phyloP scores from a whole-genome alignment of 2,113 vertebrate species.

The Malurus melanocephalus region DNA sequence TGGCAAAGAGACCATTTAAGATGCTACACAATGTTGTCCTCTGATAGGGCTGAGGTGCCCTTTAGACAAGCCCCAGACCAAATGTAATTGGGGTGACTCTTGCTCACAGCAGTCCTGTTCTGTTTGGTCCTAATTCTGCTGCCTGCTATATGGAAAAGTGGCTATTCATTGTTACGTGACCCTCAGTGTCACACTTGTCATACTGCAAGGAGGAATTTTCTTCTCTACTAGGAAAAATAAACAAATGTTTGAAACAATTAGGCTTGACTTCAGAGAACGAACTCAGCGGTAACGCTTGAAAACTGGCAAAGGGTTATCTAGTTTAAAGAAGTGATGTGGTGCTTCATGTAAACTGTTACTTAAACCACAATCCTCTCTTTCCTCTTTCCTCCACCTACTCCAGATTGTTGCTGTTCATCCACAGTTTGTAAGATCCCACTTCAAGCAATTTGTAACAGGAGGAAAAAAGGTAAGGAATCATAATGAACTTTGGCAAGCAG shows the following conservation, averaged over 20 bases:
- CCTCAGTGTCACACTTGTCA: background rate
- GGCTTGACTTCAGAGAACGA: background rate
- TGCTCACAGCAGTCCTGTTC: background rate
- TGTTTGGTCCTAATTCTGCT: background rate
- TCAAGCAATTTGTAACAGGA: constrained; percentile 96
- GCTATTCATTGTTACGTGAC: background rate
- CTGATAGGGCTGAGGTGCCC: background rate
- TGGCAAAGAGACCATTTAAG: background rate
- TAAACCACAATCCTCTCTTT: background rate
- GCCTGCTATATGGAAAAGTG: background rate
- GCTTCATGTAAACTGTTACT: background rate
- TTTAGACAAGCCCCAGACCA: background rate
- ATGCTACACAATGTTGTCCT: background rate
- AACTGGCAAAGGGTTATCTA: background rate
- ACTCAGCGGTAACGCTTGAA: background rate
- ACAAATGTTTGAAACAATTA: background rate
- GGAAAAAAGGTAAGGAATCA: constrained; percentile 88
- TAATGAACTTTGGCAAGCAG: background rate
- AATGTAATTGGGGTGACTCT: background rate
- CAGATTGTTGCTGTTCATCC: constrained; percentile 90
- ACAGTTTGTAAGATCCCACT: constrained; percentile 89
- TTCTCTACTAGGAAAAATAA: background rate
- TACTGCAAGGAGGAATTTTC: background rate
- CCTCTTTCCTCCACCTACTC: fast-evolving
- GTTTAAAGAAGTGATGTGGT: background rate